Percentiles rank a stretch among this genome's conserved stretches.
These are phyloP conservation scores for Corythoichthys intestinalis DNA, from an alignment of 2,113 vertebrate genomes.

Conservation along the genomic window DNA sequence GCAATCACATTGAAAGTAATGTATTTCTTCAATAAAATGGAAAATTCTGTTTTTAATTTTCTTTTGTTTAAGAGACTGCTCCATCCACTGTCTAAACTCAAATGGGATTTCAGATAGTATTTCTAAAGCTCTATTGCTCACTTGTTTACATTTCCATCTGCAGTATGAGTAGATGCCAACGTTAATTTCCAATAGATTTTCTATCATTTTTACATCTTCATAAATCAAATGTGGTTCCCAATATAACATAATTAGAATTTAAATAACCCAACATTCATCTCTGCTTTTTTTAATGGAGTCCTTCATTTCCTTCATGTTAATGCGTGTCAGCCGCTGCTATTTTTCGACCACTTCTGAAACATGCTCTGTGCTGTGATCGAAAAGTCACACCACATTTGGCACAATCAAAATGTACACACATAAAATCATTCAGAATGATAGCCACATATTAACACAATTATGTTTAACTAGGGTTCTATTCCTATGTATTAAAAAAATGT, in stretches of 20 bases:
- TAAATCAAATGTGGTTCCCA: not conserved
- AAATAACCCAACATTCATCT: not conserved
- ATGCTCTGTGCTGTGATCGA: constrained; percentile 28
- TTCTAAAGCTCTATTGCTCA: not conserved
- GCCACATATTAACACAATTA: not conserved
- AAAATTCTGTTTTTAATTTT: not conserved
- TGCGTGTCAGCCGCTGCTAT: constrained; percentile 6
- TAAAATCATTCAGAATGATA: not conserved
- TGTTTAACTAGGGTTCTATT: not conserved
- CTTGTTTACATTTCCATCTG: not conserved
- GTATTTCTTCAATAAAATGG: not conserved
- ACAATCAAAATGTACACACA: constrained; percentile 18
- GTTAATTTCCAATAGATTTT: constrained; percentile 1
- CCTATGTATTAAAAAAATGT: not conserved
- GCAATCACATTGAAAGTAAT: constrained; percentile 22
- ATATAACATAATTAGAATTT: not conserved
- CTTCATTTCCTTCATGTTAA: not conserved
- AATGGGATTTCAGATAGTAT: too few species aligned
- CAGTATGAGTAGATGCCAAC: not conserved
- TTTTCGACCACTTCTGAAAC: constrained; percentile 6
- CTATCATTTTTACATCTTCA: not conserved
- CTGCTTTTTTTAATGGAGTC: not conserved
- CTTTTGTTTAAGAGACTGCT: too few species aligned
- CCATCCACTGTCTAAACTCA: not conserved
- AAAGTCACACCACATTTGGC: constrained; percentile 39